These are phyloP conservation scores for Motacilla alba DNA, from an alignment of 2,113 vertebrate species.

Conservation along the genomic window DNA sequence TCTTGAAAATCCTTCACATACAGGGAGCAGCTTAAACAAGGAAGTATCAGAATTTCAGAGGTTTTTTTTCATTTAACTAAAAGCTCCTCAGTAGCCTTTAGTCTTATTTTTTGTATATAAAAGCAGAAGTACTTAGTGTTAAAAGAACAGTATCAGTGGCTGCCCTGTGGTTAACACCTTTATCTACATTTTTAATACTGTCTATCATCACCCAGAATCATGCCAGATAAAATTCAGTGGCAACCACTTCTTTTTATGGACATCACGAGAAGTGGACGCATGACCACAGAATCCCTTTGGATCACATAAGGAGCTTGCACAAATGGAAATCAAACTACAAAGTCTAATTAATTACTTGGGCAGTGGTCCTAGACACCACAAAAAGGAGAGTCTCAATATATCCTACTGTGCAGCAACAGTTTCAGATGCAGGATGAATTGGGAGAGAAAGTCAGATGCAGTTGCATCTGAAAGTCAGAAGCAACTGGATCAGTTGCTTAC, in stretches of 20 bases:
- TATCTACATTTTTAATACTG: not conserved
- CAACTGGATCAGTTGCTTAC: not conserved
- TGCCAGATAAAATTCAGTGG: not conserved
- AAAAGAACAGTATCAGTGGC: not conserved
- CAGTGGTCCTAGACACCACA: not conserved
- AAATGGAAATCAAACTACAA: not conserved
- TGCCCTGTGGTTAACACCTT: not conserved
- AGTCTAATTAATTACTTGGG: not conserved
- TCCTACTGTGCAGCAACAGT: not conserved
- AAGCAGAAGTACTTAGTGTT: not conserved
- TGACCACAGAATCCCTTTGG: not conserved
- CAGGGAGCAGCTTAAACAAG: not conserved
- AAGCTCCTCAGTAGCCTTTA: not conserved
- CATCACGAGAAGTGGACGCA: not conserved
- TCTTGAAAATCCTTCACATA: not conserved
- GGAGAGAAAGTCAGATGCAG: not conserved
- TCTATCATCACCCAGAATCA: not conserved
- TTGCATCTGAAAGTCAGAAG: not conserved
- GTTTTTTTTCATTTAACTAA: not conserved
- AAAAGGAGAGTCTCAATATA: not conserved
- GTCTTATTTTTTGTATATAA: not conserved
- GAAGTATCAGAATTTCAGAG: not conserved
- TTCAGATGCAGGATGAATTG: not conserved
- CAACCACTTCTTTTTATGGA: not conserved
- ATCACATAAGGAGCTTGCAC: not conserved